Conservation (phyloP, 2,797 vertebrate species). For the Gymnoscopelus microlampas region DNA sequence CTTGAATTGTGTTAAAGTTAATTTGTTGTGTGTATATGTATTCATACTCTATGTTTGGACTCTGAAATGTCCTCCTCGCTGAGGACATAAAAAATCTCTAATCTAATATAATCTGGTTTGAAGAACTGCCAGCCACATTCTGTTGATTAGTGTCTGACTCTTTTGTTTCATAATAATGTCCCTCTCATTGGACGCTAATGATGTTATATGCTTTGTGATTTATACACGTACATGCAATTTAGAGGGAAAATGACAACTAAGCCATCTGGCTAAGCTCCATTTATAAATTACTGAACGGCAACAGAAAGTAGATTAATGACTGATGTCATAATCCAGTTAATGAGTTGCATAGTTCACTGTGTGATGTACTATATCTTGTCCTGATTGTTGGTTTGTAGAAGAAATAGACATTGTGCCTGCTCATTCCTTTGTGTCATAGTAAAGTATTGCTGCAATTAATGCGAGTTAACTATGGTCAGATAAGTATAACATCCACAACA, state of each 20-base stretch:
- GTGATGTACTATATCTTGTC: slow-evolving; percentile 29
- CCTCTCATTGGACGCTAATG: slow-evolving; percentile 10
- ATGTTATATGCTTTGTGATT: slow-evolving; percentile 32
- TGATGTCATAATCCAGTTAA: slow-evolving; percentile 62
- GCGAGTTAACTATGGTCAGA: background rate
- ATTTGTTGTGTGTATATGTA: background rate
- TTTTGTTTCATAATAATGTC: slow-evolving; percentile 7
- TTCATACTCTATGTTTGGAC: background rate
- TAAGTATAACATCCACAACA: background rate
- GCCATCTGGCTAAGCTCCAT: slow-evolving; percentile 59
- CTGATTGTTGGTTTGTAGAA: slow-evolving; percentile 25
- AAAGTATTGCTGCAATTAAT: background rate
- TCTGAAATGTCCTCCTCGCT: background rate
- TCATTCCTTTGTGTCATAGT: background rate
- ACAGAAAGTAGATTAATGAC: slow-evolving; percentile 65
- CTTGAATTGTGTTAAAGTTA: background rate
- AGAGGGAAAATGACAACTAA: slow-evolving; percentile 41
- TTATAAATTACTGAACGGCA: slow-evolving; percentile 57
- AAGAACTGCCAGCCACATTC: background rate
- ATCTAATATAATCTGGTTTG: slow-evolving; percentile 2
- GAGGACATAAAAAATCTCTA: background rate
- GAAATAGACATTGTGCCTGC: background rate
- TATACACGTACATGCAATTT: slow-evolving; percentile 32
- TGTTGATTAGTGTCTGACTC: background rate
- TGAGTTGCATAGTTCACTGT: slow-evolving; percentile 42